These are phyloP conservation scores for Ochotona curzoniae DNA, from an alignment of 2,113 vertebrate genomes.

Conservation along the genomic window DNA sequence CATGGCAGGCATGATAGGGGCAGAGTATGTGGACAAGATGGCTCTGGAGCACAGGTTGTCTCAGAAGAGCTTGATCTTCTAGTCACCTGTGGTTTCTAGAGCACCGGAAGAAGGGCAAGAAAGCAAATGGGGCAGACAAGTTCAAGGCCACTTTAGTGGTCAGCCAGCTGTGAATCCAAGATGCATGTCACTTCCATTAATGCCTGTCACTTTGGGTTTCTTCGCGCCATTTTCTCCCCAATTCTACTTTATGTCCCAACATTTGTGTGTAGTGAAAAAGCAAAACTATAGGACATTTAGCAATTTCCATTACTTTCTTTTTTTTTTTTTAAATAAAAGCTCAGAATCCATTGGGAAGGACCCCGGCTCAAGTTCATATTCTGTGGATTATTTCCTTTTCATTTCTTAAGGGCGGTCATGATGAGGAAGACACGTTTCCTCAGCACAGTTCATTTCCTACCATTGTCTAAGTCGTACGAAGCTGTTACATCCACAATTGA, in stretches of 20 bases:
- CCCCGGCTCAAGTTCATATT: not conserved
- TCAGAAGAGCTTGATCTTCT: not conserved
- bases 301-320: not conserved
- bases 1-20: not conserved
- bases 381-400: not conserved
- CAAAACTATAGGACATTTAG: not conserved
- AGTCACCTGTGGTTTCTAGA: not conserved
- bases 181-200: not conserved
- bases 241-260: not conserved
- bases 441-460: not conserved
- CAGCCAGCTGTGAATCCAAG: too few relatives aligned
- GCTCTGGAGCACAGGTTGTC: not conserved
- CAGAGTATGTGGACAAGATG: not conserved
- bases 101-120: not conserved
- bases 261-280: not conserved
- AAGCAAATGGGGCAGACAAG: not conserved
- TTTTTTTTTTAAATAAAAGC: not conserved
- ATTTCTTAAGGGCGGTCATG: slow-evolving; percentile 12
- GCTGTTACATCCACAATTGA: not conserved
- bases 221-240: not conserved
- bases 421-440: not conserved
- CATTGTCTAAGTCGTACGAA: slow-evolving; percentile 1
- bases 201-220: not conserved
- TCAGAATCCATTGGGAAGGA: not conserved
- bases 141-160: not conserved